Evolutionary conservation across 2,113 vertebrate genomes (phyloP), one percentile per base, ranked within the genome.

Genomic region (Prunella fulvescens): DNA sequence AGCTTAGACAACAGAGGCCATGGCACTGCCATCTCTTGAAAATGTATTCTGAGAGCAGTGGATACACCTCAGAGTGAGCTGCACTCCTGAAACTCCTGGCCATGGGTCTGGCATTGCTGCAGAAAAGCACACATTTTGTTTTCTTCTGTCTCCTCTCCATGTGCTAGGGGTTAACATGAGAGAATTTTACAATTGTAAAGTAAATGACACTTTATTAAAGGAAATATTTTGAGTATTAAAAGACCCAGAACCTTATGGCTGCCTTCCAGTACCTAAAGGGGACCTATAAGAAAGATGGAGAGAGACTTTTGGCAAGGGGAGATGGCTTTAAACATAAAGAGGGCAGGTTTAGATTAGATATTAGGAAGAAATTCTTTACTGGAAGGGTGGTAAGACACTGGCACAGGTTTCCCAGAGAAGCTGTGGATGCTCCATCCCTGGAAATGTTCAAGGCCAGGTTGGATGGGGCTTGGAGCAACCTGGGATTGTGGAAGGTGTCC

Each of bases 341-440:
- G 9, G 9, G 26, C 5, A 39, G 15, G 6, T 39, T 66, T 58
- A 45, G 14, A 23, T 44, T 11, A 14, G 12, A 39, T 51, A 45
- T 29, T 11, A 33, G 33, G 44, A 37, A 58, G 7, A 44, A 33
- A 44, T 24, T 65, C 9, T 39, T 37, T 44, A 28, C 33, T 45
- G 19, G 16, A 8, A 73, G 33, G 13, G 12, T 33, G 23, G 6
- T 39, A 5, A 73, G 31, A 25, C 17, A 14, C 3, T 5, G 13
- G 20, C 31, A 87, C 11, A 37, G 5, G 33, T 29, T 88, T 31
- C 6, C 11, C 33, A 45, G 45, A 51, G 33, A 66, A 51, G 23
- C 0, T 39, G 7, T 39, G n/a, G 8, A 10, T 51, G 12, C 2
- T 2, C 19, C 45, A 66, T 18, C 8, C 39, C 28, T 81, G 23